A percentile compares a stretch with the other conserved stretches of the same genome.
phyloP scores from a whole-genome alignment of 2,113 vertebrate species.

The Cochlearius cochlearius region DNA sequence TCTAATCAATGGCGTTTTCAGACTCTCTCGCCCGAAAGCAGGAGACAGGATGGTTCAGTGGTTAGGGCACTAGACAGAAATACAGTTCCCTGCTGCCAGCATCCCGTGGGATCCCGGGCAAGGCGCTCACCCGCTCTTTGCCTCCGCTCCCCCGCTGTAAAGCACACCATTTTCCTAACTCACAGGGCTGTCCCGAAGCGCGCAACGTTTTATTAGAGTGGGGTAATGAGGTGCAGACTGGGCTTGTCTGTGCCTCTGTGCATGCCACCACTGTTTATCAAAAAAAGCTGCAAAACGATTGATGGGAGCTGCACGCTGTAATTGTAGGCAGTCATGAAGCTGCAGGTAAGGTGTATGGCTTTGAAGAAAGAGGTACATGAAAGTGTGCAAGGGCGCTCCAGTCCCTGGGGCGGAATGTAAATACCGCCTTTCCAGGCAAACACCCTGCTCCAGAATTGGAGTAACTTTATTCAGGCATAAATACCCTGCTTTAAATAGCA shows the following conservation, averaged over 20 bases:
- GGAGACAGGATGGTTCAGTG: constrained; percentile 10
- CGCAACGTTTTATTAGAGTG: not conserved
- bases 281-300: not conserved
- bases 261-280: not conserved
- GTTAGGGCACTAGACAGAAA: constrained; percentile 25
- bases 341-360: not conserved
- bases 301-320: not conserved
- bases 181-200: not conserved
- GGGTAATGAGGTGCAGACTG: not conserved
- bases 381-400: not conserved
- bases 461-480: constrained; percentile 3
- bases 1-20: constrained; percentile 41
- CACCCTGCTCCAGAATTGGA: not conserved
- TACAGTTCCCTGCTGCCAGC: not conserved
- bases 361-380: constrained; percentile 39
- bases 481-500: not conserved
- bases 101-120: not conserved
- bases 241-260: not conserved
- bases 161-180: not conserved
- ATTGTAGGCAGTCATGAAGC: constrained; percentile 5
- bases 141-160: not conserved
- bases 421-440: constrained; percentile 16
- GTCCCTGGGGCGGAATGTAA: constrained; percentile 53
- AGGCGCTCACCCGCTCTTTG: not conserved
- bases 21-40: constrained; percentile 8